phyloP scores from a whole-genome alignment of 2,797 vertebrate species.

The Myotis planiceps region DNA sequence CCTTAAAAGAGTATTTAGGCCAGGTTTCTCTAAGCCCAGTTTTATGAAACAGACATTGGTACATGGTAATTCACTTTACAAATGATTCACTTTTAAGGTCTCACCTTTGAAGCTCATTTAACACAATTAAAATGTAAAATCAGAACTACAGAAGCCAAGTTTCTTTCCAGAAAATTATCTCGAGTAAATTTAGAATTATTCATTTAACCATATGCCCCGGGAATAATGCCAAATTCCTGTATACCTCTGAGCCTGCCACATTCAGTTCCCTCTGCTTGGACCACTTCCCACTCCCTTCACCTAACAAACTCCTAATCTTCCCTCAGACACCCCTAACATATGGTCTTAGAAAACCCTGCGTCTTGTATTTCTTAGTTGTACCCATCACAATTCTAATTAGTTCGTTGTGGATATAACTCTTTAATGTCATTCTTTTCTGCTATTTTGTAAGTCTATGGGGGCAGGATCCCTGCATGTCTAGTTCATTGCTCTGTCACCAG shows the following conservation, averaged over 20 bases:
- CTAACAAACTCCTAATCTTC: background rate
- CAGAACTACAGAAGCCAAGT: background rate
- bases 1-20: background rate
- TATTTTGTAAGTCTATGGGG: background rate
- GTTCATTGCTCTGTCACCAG: background rate
- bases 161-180: constrained; percentile 4
- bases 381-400: background rate
- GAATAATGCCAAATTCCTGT: background rate
- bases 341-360: background rate
- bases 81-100: background rate
- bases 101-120: background rate
- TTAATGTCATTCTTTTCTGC: background rate
- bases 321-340: background rate
- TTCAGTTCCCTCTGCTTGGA: background rate
- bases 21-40: background rate
- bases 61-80: background rate
- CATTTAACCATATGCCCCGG: background rate
- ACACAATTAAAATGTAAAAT: background rate
- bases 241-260: background rate
- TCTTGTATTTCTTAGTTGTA: background rate
- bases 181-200: constrained; percentile 7
- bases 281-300: background rate
- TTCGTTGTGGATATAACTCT: background rate
- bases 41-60: constrained; percentile 16
- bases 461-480: background rate